A percentile compares a stretch with the other conserved stretches of the same genome.
Evolutionary conservation across 2,113 vertebrate genomes (phyloP).

Genomic region (Ornithorhynchus anatinus): DNA sequence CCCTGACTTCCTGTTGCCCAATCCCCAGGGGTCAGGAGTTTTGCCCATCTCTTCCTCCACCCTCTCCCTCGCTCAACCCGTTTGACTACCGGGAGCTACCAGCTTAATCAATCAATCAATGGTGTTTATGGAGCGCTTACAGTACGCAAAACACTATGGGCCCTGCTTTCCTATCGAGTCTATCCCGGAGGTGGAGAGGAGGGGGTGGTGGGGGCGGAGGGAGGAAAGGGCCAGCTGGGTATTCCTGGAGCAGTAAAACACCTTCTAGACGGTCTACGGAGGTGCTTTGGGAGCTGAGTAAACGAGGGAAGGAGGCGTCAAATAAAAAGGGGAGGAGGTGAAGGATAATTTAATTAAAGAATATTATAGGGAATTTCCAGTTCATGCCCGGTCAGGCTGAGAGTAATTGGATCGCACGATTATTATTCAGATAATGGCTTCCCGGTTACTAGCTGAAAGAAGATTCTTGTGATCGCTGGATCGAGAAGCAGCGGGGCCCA

Average conservation of each 20-base stretch:
- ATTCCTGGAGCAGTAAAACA: conserved; percentile 40
- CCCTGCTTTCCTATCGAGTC: not conserved
- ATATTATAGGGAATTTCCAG: conserved; percentile 51
- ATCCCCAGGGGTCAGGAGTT: not conserved
- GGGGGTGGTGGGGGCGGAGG: not conserved
- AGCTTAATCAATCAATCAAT: too few species aligned
- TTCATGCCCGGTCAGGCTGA: conserved; percentile 24
- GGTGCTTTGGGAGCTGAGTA: conserved; percentile 17
- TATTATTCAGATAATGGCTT: not conserved
- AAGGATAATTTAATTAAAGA: conserved; percentile 33
- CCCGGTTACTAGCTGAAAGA: conserved; percentile 16
- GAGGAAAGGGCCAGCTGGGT: not conserved
- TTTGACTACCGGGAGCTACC: too few species aligned
- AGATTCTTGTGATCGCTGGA: too few species aligned
- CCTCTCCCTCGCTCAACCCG: not conserved
- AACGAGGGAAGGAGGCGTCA: not conserved
- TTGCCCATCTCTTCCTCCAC: not conserved
- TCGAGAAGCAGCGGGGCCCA: too few species aligned
- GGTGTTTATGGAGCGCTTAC: too few species aligned
- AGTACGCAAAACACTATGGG: too few species aligned
- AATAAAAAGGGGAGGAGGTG: not conserved
- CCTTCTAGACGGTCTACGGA: conserved; percentile 27
- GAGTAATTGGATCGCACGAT: not conserved
- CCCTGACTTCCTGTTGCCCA: rapidly evolving
- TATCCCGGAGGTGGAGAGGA: not conserved